These are phyloP conservation scores for Dolichotis patagonum DNA, from an alignment of 2,113 vertebrate species.

Conservation along the genomic window DNA sequence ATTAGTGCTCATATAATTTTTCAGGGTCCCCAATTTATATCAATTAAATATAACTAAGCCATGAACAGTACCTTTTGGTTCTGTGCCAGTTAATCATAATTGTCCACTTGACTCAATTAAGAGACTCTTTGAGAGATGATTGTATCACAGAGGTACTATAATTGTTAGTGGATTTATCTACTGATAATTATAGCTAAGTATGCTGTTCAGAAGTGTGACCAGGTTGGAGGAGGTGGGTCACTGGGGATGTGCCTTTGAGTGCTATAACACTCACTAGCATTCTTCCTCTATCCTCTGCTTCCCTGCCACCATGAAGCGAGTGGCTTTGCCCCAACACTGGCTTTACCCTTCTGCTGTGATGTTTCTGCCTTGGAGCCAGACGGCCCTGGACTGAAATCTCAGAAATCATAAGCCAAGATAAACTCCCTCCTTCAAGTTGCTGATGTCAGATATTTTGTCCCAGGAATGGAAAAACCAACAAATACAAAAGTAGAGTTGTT, in stretches of 20 bases:
- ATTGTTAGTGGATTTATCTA: not conserved
- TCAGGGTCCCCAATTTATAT: not conserved
- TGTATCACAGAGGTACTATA: not conserved
- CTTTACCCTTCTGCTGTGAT: not conserved
- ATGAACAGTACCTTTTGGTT: not conserved
- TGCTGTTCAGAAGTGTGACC: not conserved
- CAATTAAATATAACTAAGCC: slow-evolving; percentile 27
- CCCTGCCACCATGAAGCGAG: not conserved
- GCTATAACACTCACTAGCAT: not conserved
- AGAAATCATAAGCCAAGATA: not conserved
- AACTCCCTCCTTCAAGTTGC: not conserved
- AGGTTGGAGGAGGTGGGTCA: not conserved
- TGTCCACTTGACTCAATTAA: not conserved
- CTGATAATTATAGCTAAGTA: not conserved
- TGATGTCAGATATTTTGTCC: not conserved
- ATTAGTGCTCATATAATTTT: slow-evolving; percentile 30
- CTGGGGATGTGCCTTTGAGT: not conserved
- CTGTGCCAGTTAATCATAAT: not conserved
- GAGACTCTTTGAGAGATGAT: not conserved
- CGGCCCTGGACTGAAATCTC: not conserved
- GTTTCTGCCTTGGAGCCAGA: not conserved
- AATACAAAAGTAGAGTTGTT: not conserved
- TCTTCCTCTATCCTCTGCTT: not conserved
- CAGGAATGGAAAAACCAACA: not conserved
- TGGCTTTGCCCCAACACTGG: not conserved